Conservation (phyloP, 1,140 invertebrate species). For the Delia radicum region DNA sequence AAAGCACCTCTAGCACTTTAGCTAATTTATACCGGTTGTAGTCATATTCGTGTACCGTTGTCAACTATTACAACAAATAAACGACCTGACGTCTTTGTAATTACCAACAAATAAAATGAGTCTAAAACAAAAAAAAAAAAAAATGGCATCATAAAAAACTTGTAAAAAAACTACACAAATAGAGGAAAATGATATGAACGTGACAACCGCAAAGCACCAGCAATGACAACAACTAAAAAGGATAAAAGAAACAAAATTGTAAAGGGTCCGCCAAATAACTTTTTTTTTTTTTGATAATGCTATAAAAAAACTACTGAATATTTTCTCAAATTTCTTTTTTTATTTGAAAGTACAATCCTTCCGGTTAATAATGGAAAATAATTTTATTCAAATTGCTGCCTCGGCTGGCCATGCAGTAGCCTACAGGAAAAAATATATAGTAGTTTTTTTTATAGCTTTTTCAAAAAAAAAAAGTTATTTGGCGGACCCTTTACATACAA, state of each 20-base stretch:
- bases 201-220: not conserved
- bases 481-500: no score
- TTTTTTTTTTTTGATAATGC: no score
- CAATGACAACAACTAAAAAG: not conserved
- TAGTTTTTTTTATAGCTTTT: no score
- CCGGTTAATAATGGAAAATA: no score
- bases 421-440: no score
- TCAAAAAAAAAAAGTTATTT: no score
- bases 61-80: constrained; percentile 18
- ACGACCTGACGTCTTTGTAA: constrained; percentile 21
- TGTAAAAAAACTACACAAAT: constrained; percentile 2
- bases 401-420: no score
- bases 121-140: not conserved
- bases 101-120: not conserved
- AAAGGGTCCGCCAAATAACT: no score
- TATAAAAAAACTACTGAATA: no score
- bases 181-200: not conserved
- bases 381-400: no score
- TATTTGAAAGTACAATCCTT: no score
- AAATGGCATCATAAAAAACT: not conserved
- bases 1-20: constrained; percentile 3
- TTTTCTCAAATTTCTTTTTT: no score
- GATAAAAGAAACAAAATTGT: not conserved
- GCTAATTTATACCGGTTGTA: constrained; percentile 10
- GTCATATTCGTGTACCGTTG: not conserved